Conservation (phyloP, 2,888 invertebrate genomes). For the Odontothrips loti region DNA sequence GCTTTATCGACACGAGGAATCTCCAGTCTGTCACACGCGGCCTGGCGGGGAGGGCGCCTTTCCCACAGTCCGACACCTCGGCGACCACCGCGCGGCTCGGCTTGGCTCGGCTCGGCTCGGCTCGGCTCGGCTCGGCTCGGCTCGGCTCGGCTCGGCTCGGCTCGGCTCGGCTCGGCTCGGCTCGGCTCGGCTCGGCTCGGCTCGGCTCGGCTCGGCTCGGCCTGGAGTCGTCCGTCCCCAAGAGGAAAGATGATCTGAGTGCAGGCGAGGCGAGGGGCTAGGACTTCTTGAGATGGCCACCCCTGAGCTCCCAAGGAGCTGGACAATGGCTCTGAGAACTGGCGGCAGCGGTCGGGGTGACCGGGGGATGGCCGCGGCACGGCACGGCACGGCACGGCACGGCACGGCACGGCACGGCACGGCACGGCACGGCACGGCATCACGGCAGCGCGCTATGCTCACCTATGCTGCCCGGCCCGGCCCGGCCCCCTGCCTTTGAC, state of each 20-base stretch:
- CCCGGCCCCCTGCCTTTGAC: too few relatives aligned
- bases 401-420: too few relatives aligned
- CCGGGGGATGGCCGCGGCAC: too few relatives aligned
- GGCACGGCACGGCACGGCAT: too few relatives aligned
- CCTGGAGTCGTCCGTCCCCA: too few relatives aligned
- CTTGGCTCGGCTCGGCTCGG: neutral
- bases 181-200: neutral
- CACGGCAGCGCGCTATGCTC: too few relatives aligned
- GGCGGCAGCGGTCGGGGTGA: neutral
- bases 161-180: neutral
- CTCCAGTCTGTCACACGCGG: neutral
- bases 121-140: neutral
- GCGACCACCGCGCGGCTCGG: neutral
- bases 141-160: neutral
- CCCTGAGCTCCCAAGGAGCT: neutral
- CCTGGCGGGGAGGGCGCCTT: neutral
- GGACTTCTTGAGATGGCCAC: neutral
- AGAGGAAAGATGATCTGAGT: neutral
- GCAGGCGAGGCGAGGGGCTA: neutral
- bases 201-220: too few relatives aligned
- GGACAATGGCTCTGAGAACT: neutral
- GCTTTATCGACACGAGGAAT: neutral
- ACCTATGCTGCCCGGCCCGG: too few relatives aligned
- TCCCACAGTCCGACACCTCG: constrained; percentile 1
- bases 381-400: too few relatives aligned